Evolutionary conservation across 1,140 invertebrate species (phyloP).

Genomic region (Hycleus phaleratus): DNA sequence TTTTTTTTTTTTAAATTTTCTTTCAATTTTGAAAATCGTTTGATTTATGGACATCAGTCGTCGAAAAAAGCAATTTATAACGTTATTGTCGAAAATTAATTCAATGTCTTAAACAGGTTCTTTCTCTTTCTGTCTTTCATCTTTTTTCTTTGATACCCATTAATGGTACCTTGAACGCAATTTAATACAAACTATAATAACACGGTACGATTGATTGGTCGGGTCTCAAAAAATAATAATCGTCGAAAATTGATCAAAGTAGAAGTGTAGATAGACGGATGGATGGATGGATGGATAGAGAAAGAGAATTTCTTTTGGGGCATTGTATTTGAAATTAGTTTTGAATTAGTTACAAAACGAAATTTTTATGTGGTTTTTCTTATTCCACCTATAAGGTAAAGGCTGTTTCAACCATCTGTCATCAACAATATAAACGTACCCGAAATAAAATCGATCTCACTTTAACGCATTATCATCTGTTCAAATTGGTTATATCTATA

Average conservation of each 20-base stretch:
- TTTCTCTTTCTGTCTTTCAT: background rate
- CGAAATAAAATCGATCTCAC: background rate
- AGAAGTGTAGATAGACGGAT: too few species aligned
- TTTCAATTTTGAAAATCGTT: too few species aligned
- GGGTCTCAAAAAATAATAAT: constrained; percentile 32
- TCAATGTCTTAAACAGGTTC: constrained; percentile 26
- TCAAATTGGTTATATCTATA: background rate
- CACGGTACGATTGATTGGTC: constrained; percentile 32
- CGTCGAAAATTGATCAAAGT: constrained; percentile 25
- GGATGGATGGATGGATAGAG: background rate
- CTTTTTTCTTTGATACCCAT: constrained; percentile 22
- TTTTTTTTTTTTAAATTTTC: too few species aligned
- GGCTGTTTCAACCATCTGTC: too few species aligned
- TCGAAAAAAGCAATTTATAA: constrained; percentile 14
- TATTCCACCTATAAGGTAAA: too few species aligned
- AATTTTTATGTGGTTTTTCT: too few species aligned
- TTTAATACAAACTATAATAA: constrained; percentile 32
- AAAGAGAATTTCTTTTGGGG: constrained; percentile 17
- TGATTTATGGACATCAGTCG: too few species aligned
- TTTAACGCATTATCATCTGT: background rate
- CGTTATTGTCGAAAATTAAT: constrained; percentile 28
- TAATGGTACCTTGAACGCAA: constrained; percentile 21
- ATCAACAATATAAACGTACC: background rate
- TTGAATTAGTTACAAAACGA: constrained; percentile 20
- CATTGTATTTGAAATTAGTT: constrained; percentile 30